Evolutionary conservation across 2,113 vertebrate genomes (phyloP).

Genomic region (Oreamnos americanus): DNA sequence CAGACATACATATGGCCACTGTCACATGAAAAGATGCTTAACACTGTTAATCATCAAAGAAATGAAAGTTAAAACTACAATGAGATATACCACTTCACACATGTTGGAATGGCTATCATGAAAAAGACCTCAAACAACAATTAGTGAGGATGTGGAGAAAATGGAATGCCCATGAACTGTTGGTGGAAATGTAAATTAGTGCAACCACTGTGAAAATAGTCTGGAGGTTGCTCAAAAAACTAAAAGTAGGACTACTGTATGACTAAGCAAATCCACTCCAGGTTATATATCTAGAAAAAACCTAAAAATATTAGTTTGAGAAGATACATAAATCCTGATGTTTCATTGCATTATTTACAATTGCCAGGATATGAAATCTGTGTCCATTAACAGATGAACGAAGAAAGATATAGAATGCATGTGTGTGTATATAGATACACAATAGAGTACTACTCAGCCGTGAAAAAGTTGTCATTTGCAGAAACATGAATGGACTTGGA

Average conservation of each 20-base stretch:
- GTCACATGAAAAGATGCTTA: not conserved
- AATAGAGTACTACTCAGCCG: not conserved
- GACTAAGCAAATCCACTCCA: not conserved
- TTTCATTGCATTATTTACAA: not conserved
- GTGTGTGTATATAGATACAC: not conserved
- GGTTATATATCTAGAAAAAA: not conserved
- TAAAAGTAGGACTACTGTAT: not conserved
- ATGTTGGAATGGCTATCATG: not conserved
- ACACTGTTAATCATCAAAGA: not conserved
- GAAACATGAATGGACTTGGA: not conserved
- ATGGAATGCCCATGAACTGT: not conserved
- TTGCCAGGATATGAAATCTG: not conserved
- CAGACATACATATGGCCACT: not conserved
- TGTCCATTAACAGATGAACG: not conserved
- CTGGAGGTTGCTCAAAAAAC: not conserved
- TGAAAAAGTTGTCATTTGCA: not conserved
- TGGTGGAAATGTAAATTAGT: not conserved
- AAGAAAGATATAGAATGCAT: not conserved
- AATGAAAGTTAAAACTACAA: not conserved
- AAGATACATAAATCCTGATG: not conserved
- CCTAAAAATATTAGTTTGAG: not conserved
- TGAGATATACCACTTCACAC: not conserved
- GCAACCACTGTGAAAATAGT: not conserved
- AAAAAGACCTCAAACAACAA: not conserved
- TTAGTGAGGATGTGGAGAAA: not conserved